These are phyloP conservation scores for Catharus ustulatus DNA, from an alignment of 2,797 vertebrate genomes.

Conservation along the genomic window DNA sequence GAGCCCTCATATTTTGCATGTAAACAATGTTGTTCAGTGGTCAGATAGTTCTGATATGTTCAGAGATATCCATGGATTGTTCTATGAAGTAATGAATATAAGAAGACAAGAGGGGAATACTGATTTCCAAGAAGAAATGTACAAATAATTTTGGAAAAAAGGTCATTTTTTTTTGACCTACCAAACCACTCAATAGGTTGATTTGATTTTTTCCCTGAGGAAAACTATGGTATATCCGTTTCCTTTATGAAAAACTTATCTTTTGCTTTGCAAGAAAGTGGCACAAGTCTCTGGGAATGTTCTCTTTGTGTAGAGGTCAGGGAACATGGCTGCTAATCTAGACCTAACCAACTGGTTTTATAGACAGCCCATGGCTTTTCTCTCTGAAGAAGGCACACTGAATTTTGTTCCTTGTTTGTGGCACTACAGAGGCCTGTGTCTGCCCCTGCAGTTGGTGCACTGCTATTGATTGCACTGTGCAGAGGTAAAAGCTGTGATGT, in stretches of 20 bases:
- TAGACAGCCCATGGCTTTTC: background rate
- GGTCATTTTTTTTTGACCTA: background rate
- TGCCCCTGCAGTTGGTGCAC: background rate
- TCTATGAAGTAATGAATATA: background rate
- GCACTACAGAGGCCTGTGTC: background rate
- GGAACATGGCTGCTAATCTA: background rate
- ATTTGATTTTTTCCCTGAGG: background rate
- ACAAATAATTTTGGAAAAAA: background rate
- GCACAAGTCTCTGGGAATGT: background rate
- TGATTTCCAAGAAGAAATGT: background rate
- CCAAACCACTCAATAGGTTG: background rate
- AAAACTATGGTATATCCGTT: background rate
- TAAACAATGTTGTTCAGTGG: background rate
- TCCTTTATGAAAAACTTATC: background rate
- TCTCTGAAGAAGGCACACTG: background rate
- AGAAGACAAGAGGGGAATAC: background rate
- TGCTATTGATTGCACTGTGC: background rate
- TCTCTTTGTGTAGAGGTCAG: background rate
- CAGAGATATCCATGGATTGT: background rate
- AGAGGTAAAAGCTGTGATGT: background rate
- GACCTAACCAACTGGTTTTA: background rate
- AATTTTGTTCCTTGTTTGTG: background rate
- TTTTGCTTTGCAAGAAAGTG: background rate
- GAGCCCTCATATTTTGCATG: background rate
- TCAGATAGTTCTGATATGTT: background rate